Base-by-base conservation (phyloP, 2,797 vertebrate genomes). In the Molossus alvarezi region DNA sequence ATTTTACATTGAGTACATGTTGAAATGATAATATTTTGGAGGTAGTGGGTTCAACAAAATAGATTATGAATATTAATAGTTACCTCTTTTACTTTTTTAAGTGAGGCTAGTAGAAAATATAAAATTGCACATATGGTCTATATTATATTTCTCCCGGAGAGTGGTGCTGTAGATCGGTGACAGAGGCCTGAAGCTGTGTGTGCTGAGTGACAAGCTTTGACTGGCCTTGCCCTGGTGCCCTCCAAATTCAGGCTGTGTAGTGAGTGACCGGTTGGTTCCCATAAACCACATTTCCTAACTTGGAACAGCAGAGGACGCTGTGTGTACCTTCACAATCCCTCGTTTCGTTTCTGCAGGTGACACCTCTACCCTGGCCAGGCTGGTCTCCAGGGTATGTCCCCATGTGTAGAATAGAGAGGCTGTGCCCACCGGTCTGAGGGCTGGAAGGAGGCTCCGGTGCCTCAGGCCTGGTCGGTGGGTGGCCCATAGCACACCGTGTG, bases 31-130 rank as follows among this genome's bases (percentile, higher is more conserved):
- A 33, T 62, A 69, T 84, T 65, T 88, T 58, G 25, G 41, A 67
- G 76, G 10, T 58, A 27, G 9, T 60, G 55, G 18, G 25, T 79
- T 92, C 89, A 97, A 71, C 3, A 48, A 89, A 94, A 69, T 79
- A 37, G 18, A 51, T 57, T 77, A 73, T 81, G 9, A 76, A 62
- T 45, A 75, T 67, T 80, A 25, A 80, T 77, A 45, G 89, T 86
- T 5, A 53, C 10, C 20, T 72, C 71, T 81, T 95, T 60, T 45
- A 55, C 55, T 75, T 73, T 91, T 58, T 45, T 9, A 91, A 88
- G 21, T 25, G 37, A 33, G 48, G 37, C 55, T 55, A 13, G 41
- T 69, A 41, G 80, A 90, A 71, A 77, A 86, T 48, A n/a, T 41
- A 33, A 55, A 73, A 45, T 48, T 27, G 58, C 5, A 0, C 27